Conservation (phyloP, 2,797 vertebrate genomes). For the Miichthys miiuy region DNA sequence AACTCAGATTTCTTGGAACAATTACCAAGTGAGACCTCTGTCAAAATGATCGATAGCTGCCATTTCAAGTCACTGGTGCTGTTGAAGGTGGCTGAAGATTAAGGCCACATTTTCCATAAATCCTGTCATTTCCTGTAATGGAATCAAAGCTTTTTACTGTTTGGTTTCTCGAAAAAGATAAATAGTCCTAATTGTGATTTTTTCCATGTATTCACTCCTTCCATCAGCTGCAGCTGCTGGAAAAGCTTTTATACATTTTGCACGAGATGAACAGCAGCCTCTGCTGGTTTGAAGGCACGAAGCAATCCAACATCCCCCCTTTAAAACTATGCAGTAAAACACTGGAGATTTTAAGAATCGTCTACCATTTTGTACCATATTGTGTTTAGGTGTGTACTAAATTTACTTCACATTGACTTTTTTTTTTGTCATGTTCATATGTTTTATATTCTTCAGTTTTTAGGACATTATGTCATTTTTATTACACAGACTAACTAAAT, state of each 20-base stretch:
- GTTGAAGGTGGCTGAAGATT: constrained; percentile 1
- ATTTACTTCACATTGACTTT: neutral
- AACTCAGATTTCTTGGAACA: constrained; percentile 6
- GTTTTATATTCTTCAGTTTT: neutral
- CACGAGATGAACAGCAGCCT: neutral
- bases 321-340: neutral
- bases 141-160: constrained; percentile 4
- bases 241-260: neutral
- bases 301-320: neutral
- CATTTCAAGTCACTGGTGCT: neutral
- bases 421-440: neutral
- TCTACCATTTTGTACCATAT: neutral
- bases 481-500: neutral
- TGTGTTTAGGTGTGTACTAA: neutral
- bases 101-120: constrained; percentile 1
- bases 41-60: constrained; percentile 11
- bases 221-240: constrained; percentile 9
- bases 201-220: constrained; percentile 2
- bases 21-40: constrained; percentile 3
- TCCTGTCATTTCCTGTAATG: constrained; percentile 11
- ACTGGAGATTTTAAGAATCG: neutral
- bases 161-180: constrained; percentile 12
- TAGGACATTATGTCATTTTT: neutral
- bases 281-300: neutral
- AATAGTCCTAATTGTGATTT: constrained; percentile 11